Base-by-base conservation (phyloP, 2,888 invertebrate species). In the Melinopterus prodromus region DNA sequence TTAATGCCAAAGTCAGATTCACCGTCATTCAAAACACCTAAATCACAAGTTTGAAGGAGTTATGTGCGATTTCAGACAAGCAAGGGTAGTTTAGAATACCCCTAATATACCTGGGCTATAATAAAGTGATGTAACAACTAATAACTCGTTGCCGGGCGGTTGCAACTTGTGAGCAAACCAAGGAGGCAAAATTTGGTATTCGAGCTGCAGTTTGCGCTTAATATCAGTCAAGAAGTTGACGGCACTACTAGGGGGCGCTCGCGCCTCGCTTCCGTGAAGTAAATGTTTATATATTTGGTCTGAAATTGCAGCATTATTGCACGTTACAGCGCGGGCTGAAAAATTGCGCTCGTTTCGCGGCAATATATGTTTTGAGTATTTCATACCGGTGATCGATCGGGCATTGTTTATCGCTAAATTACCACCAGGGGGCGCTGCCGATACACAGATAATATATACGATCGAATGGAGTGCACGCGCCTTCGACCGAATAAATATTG, bases 191-290 rank as follows among this genome's bases (percentile, higher is more conserved):
- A 53, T 53, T 53, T 12, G 53, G 53, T 3, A 53, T 53, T 53
- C 53, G 1, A 1, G 7, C 9, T 53, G 53, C 53, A 53, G 53
- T 53, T 53, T 53, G 53, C 12, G 53, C 53, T 53, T 6, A 4
- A 53, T 53, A 53, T 53, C 53, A 53, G 53, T 53, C 53, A 53
- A 53, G 53, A 53, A 53, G 53, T 53, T 53, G 53, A 53, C 53
- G 5, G 12, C 53, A 6, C 53, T 53, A 53, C 53, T 53, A 53
- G 53, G 53, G 53, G 53, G 53, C 53, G 7, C 53, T 26, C 26
- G 26, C 26, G 26, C 26, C 2, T 26, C 5, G 5, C 53, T 53
- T 9, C 12, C 53, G 53, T 6, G 53, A 9, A 53, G 53, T 7
- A 53, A 53, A 53, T 53, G 53, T 53, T 53, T 53, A 53, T 53